Base-by-base conservation (phyloP, 2,113 vertebrate genomes). In the Oryzias melastigma region DNA sequence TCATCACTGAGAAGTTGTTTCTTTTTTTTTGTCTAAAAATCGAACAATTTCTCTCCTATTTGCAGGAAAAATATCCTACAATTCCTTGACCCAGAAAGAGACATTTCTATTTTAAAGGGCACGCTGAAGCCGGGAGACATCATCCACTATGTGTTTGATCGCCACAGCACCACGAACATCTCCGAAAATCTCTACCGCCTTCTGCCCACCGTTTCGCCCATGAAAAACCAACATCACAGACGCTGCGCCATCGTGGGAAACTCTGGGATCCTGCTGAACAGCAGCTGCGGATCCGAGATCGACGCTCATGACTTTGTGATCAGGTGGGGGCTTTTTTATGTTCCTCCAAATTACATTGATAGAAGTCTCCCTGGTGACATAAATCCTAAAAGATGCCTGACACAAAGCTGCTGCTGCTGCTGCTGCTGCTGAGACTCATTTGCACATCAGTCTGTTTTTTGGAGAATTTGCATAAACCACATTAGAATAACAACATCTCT, bases 231-330 rank as follows among this genome's bases (percentile, higher is more conserved):
- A 52, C 93, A 95, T 75, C 94, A 96, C 83, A 88, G 83, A 68
- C 91, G 90, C 16, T 98, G 97, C 0, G 97, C 96, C 79, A 96
- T 98, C 0, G 95, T 98, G 55, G 97, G 97, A 43, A 98, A 98
- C 85, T 98, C 97, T 0, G 97, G 97, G 19, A 93, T 97, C 73
- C 85, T 98, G 80, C 92, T 97, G 53, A 95, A 96, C 91, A 98
- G 97, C 0, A 92, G 95, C 90, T 98, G 97, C 0, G 97, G 97
- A 15, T 84, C 80, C 0, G 95, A 98, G 85, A 98, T 98, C 0
- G 97, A 98, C 3, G 91, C 90, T 0, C 94, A 98, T 78, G 95
- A 94, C 89, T 98, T 97, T 3, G 93, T 98, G 20, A 96, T 98
- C 58, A 94, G 97, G 97, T 98, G 84, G 48, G 17, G 7, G 8